Evolutionary conservation across 64 coral and sea anemone genomes (phyloP), one percentile per base, ranked within the genome.

Genomic region (Stichodactyla mertensii): DNA sequence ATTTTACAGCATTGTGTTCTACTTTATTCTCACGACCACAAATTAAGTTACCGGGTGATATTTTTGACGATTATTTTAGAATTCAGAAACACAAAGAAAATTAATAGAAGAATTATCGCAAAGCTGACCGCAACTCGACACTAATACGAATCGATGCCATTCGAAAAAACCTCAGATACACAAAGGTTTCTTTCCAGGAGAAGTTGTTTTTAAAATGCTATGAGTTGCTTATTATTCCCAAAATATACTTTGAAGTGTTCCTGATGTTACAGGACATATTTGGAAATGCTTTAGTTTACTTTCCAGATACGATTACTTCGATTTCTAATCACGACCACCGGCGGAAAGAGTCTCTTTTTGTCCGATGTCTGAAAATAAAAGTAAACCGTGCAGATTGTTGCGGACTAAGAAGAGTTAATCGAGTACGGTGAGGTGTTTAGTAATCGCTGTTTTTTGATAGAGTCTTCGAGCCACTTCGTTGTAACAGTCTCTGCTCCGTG

Each of bases 381-480:
- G 8, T 24, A 22, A 66, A n/a, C 62, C 8, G 22, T 66, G 18
- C 22, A 61, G 19, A 74, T 26, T n/a, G 7, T 28, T 27, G 12
- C 24, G 1, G n/a, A 69, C 22, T 70, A 31, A 12, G 16, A 12
- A 23, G 26, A 53, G 7, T 81, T 81, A 22, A 79, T 79, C 23
- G 84, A 83, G 52, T 92, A 92, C 1, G 51, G 51, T 52, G 61
- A 22, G 54, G 91, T 88, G 9, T 88, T 71, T 19, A 85, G 10
- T 15, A 88, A 53, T 61, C 67, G 62, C 77, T 82, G 69, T 77
- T 69, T 92, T 51, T 61, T 88, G 2, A 92, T 88, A 66, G 86
- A 88, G 19, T 66, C 83, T 28, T 88, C 71, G 0, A 92, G 52
- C 91, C 91, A 92, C 53, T 77, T 85, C 20, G 52, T 58, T 22